Evolutionary conservation across 2,888 invertebrate species (phyloP).

Genomic region (Torymus aiolomorphi): DNA sequence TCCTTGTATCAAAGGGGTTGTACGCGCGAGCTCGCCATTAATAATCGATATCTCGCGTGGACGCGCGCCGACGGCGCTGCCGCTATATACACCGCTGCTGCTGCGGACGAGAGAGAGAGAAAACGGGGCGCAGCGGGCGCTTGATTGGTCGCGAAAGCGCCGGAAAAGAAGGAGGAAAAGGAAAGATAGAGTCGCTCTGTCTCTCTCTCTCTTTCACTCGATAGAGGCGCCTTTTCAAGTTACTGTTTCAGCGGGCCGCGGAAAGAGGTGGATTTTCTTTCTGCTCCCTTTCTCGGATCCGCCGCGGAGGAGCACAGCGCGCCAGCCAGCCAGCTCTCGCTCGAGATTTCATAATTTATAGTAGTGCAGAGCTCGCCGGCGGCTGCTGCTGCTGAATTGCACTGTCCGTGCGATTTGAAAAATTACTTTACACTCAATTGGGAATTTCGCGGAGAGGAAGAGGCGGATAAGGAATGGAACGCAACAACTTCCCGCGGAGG

Average conservation of each 20-base stretch:
- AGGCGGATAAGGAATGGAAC: conserved; percentile 25
- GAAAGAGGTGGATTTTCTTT: conserved; percentile 14
- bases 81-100: too few relatives aligned
- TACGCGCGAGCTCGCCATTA: conserved; percentile 22
- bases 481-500: conserved; percentile 28
- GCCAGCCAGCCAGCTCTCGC: background rate
- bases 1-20: conserved; percentile 13
- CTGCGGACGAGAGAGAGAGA: background rate
- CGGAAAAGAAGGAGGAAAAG: too few relatives aligned
- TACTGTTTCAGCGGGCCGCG: background rate
- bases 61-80: conserved; percentile 5
- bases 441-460: conserved; percentile 41
- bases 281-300: background rate
- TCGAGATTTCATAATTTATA: conserved; percentile 49
- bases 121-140: conserved; percentile 1
- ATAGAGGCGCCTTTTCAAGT: conserved; percentile 36
- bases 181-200: too few relatives aligned
- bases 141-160: conserved; percentile 29
- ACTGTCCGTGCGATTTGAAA: conserved; percentile 50
- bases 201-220: conserved; percentile 1
- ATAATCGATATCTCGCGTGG: conserved; percentile 46
- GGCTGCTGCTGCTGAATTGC: conserved; percentile 28
- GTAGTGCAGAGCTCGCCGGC: background rate
- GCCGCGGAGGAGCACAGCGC: background rate
- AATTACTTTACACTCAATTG: conserved; percentile 54